Conservation (phyloP, 2,888 invertebrate species). For the Caenorhabditis imperialis region DNA sequence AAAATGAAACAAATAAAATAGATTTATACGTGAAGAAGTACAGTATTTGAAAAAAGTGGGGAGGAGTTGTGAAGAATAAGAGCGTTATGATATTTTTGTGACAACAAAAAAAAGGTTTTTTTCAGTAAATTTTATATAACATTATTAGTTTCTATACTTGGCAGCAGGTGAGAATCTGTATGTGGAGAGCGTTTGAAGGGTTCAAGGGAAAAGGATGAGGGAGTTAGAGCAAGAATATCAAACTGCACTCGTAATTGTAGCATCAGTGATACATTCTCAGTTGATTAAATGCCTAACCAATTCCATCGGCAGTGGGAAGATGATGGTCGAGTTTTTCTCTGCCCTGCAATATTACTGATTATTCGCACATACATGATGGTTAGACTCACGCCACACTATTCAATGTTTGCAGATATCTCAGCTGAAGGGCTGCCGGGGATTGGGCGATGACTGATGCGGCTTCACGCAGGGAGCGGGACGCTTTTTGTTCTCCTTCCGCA, state of each 20-base stretch:
- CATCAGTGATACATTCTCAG: conserved; percentile 30
- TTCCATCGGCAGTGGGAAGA: conserved; percentile 92
- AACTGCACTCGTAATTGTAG: conserved; percentile 38
- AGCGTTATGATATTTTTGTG: no score
- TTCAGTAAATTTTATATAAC: no score
- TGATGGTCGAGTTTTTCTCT: conserved; percentile 77
- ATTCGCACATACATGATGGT: conserved; percentile 14
- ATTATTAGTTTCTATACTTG: no score
- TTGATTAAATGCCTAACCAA: conserved; percentile 81
- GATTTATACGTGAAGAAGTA: no score
- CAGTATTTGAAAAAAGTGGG: no score
- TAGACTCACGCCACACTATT: conserved; percentile 81
- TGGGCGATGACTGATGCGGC: conserved; percentile 91
- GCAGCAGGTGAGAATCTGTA: no score
- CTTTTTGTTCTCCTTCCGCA: conserved; percentile 90
- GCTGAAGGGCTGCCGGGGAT: conserved; percentile 93
- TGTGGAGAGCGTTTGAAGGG: no score
- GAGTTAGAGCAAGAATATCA: conserved; percentile 9
- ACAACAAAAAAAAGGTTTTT: no score
- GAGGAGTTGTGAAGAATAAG: no score
- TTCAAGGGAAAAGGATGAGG: conserved; percentile 1
- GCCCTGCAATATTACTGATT: conserved; percentile 63
- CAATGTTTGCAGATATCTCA: conserved; percentile 93
- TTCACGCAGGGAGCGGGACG: conserved; percentile 92
- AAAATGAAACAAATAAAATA: no score